Conservation (phyloP, 2,888 invertebrate species). For the Eulithis prunata region DNA sequence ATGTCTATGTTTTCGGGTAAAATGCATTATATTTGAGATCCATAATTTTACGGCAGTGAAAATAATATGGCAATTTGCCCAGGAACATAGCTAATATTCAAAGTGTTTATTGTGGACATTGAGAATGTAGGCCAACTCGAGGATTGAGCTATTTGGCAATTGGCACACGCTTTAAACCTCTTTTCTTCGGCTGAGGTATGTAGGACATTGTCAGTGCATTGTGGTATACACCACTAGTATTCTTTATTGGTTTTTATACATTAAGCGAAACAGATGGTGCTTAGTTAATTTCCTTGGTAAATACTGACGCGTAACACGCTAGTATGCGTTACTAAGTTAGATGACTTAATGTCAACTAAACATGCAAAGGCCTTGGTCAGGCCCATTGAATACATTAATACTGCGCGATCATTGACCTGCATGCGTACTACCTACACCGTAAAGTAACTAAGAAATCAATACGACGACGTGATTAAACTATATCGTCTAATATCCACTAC, state of each 20-base stretch:
- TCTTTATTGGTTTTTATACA: too few relatives aligned
- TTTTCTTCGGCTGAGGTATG: slow-evolving; percentile 17
- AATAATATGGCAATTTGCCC: slow-evolving; percentile 44
- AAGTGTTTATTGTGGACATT: slow-evolving; percentile 10
- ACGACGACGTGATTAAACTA: not conserved
- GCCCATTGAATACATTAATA: not conserved
- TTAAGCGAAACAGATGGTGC: too few relatives aligned
- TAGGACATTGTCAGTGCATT: not conserved
- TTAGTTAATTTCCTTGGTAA: too few relatives aligned
- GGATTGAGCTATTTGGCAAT: slow-evolving; percentile 14
- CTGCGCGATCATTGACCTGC: slow-evolving; percentile 9
- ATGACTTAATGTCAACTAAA: not conserved
- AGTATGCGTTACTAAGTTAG: not conserved
- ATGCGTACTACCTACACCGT: too few relatives aligned
- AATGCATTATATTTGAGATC: not conserved
- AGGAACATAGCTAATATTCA: slow-evolving; percentile 37
- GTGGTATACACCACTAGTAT: too few relatives aligned
- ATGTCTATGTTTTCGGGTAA: not conserved
- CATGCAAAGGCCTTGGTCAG: slow-evolving; percentile 2
- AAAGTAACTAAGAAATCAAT: not conserved
- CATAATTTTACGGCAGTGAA: slow-evolving; percentile 3
- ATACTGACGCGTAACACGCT: not conserved
- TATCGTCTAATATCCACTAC: not conserved
- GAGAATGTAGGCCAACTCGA: slow-evolving; percentile 31
- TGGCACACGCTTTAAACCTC: slow-evolving; percentile 27